A percentile compares a stretch with the other conserved stretches of the same genome.
These are phyloP conservation scores for Pammene fasciana DNA, from an alignment of 2,888 invertebrate species.

Conservation along the genomic window DNA sequence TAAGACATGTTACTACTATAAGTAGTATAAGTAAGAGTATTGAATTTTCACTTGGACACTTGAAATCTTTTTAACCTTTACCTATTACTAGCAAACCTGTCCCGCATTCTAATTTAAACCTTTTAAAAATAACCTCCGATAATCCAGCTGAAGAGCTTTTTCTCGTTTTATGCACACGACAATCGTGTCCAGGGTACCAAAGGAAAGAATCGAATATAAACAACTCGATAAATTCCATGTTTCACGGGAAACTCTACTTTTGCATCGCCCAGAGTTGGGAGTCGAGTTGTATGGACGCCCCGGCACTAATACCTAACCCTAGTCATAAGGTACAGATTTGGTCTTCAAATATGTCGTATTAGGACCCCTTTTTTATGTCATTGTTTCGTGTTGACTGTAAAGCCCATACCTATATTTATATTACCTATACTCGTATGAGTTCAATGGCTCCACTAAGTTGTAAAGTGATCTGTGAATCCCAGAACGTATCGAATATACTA, in stretches of 20 bases:
- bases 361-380: too few relatives aligned
- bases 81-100: not conserved
- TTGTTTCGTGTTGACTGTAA: too few relatives aligned
- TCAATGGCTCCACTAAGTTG: not conserved
- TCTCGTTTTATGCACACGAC: constrained; percentile 28
- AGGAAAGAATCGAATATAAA: constrained; percentile 33
- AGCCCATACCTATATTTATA: too few relatives aligned
- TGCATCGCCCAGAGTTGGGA: constrained; percentile 15
- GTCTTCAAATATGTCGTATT: too few relatives aligned
- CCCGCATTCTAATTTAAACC: constrained; percentile 15
- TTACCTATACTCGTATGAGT: too few relatives aligned
- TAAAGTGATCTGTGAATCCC: constrained; percentile 6
- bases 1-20: not conserved
- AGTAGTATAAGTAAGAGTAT: too few relatives aligned
- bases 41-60: constrained; percentile 2
- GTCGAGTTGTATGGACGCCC: too few relatives aligned
- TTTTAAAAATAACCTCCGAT: constrained; percentile 16
- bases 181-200: constrained; percentile 25
- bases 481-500: constrained; percentile 51
- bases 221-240: constrained; percentile 34
- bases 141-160: constrained; percentile 11
- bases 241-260: constrained; percentile 44
- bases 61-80: not conserved
- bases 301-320: too few relatives aligned
- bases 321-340: too few relatives aligned